These are phyloP conservation scores for Muntiacus reevesi DNA, from an alignment of 2,113 vertebrate species.

Conservation along the genomic window DNA sequence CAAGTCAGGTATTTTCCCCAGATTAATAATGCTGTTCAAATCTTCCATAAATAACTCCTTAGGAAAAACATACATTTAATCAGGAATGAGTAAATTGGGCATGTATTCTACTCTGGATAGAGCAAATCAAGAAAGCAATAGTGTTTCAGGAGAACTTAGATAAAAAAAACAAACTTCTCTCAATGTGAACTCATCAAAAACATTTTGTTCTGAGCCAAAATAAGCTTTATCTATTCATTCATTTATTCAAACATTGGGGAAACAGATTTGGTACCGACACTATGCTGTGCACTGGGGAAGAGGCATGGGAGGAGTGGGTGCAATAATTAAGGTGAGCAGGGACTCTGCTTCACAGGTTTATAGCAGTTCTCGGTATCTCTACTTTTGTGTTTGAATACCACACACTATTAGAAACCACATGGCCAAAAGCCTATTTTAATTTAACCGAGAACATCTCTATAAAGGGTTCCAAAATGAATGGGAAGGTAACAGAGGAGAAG, in stretches of 20 bases:
- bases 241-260: background rate
- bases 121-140: background rate
- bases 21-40: constrained; percentile 69
- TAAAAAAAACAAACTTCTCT: background rate
- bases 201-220: background rate
- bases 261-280: background rate
- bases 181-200: background rate
- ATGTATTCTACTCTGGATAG: background rate
- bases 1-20: constrained; percentile 63
- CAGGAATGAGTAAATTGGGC: background rate
- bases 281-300: background rate
- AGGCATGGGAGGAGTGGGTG: background rate
- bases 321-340: fast-evolving
- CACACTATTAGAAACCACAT: background rate
- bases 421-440: background rate
- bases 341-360: too few species aligned
- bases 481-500: background rate
- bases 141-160: background rate
- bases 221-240: background rate
- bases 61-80: background rate
- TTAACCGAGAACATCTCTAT: background rate
- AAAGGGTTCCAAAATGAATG: background rate
- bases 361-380: background rate
- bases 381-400: background rate
- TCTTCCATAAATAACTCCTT: constrained; percentile 75